A percentile compares a stretch with the other conserved stretches of the same genome.
These are phyloP conservation scores for Hipposideros larvatus DNA, from an alignment of 2,797 vertebrate species.

Conservation along the genomic window DNA sequence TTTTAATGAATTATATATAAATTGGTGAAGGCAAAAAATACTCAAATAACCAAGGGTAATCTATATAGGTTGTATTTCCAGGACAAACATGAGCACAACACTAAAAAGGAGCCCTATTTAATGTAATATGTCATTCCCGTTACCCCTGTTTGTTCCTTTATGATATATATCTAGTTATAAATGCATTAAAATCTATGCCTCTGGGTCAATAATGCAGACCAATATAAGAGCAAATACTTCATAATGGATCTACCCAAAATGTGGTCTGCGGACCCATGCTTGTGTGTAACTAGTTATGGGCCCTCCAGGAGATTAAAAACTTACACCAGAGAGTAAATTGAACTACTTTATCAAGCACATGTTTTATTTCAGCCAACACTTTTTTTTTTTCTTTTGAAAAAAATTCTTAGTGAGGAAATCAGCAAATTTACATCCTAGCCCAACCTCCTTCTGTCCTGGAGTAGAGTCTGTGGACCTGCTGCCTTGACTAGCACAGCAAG, in stretches of 20 bases:
- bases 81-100: background rate
- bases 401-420: background rate
- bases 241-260: background rate
- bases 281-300: background rate
- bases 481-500: background rate
- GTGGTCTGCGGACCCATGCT: background rate
- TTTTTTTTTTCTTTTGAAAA: background rate
- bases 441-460: background rate
- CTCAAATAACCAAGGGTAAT: constrained; percentile 18
- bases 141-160: background rate
- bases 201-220: background rate
- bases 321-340: background rate
- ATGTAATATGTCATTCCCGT: background rate
- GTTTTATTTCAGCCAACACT: background rate
- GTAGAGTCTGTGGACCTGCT: background rate
- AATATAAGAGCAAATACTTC: background rate
- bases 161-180: background rate
- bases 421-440: background rate
- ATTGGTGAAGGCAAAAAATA: background rate
- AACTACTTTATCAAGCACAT: background rate
- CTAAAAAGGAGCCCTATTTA: background rate
- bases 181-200: background rate
- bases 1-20: constrained; percentile 54
- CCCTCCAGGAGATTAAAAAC: background rate
- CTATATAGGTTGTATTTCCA: background rate